These are phyloP conservation scores for Hemicordylus capensis DNA, from an alignment of 2,113 vertebrate genomes.

Conservation along the genomic window DNA sequence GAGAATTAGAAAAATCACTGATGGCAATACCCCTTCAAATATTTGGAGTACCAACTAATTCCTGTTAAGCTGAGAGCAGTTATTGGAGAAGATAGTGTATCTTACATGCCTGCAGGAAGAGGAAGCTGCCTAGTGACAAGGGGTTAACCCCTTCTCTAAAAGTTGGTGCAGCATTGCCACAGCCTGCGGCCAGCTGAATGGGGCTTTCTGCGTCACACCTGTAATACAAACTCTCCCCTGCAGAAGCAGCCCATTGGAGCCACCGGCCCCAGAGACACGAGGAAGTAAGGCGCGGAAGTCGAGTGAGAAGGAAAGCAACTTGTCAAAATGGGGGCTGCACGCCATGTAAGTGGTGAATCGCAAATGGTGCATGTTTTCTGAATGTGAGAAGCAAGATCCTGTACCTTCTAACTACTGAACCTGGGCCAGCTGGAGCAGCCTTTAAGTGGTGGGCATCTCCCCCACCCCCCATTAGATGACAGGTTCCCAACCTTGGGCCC, in stretches of 20 bases:
- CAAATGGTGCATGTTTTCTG: accelerated
- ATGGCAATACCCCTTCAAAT: not conserved
- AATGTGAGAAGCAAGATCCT: too few species aligned
- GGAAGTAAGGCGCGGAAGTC: slow-evolving; percentile 72
- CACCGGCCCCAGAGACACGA: slow-evolving; percentile 68
- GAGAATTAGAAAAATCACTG: not conserved
- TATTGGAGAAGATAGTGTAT: too few species aligned
- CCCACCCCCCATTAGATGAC: too few species aligned
- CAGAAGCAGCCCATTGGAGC: slow-evolving; percentile 76
- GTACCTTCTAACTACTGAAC: too few species aligned
- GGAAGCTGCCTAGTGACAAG: not conserved
- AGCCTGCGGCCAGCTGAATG: not conserved
- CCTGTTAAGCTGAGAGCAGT: not conserved
- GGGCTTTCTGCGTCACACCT: not conserved
- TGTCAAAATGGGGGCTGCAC: slow-evolving; percentile 48
- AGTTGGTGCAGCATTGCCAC: not conserved
- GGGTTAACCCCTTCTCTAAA: not conserved
- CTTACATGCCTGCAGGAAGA: too few species aligned
- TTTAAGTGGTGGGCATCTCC: too few species aligned
- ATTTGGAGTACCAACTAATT: not conserved
- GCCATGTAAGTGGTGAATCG: slow-evolving; percentile 63
- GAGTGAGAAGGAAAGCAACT: slow-evolving; percentile 83
- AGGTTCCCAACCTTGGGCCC: too few species aligned
- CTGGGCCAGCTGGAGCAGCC: too few species aligned
- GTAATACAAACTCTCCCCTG: slow-evolving; percentile 24